Evolutionary conservation across 1,140 invertebrate genomes (phyloP).

Genomic region (Myzus persicae): DNA sequence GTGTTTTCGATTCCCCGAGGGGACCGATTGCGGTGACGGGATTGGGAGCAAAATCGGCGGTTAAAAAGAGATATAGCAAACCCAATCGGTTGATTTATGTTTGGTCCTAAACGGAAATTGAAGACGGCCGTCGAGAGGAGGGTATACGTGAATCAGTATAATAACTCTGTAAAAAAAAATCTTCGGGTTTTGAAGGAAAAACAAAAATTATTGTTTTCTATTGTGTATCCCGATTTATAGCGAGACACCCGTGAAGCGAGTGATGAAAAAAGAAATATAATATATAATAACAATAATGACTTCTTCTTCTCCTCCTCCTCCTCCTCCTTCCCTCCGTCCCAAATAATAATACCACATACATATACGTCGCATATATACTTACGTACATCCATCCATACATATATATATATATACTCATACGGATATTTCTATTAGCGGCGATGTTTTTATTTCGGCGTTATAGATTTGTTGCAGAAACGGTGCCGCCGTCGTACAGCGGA

Average conservation of each 20-base stretch:
- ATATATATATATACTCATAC: background rate
- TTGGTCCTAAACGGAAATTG: slow-evolving; percentile 50
- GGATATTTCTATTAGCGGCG: slow-evolving; percentile 52
- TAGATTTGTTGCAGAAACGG: slow-evolving; percentile 56
- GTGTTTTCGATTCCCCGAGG: background rate
- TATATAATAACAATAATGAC: slow-evolving; percentile 48
- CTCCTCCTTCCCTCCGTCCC: background rate
- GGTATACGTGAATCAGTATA: slow-evolving; percentile 1
- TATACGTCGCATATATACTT: no score
- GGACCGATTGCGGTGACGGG: background rate
- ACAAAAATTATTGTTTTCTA: slow-evolving; percentile 43
- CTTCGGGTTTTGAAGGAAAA: slow-evolving; percentile 19
- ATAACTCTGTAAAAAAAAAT: slow-evolving; percentile 42
- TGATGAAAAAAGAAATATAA: background rate
- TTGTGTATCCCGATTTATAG: slow-evolving; percentile 34
- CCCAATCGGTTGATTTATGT: slow-evolving; percentile 53
- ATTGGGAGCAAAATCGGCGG: background rate
- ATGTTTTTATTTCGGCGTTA: slow-evolving; percentile 50
- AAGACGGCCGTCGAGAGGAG: slow-evolving; percentile 17
- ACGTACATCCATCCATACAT: no score
- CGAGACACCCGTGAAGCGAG: slow-evolving; percentile 29
- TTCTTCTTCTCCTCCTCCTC: background rate
- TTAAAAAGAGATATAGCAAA: slow-evolving; percentile 35
- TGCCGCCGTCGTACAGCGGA: slow-evolving; percentile 32
- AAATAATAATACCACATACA: slow-evolving; percentile 29